Evolutionary conservation across 2,113 vertebrate species (phyloP).

Genomic region (Mesitornis unicolor): DNA sequence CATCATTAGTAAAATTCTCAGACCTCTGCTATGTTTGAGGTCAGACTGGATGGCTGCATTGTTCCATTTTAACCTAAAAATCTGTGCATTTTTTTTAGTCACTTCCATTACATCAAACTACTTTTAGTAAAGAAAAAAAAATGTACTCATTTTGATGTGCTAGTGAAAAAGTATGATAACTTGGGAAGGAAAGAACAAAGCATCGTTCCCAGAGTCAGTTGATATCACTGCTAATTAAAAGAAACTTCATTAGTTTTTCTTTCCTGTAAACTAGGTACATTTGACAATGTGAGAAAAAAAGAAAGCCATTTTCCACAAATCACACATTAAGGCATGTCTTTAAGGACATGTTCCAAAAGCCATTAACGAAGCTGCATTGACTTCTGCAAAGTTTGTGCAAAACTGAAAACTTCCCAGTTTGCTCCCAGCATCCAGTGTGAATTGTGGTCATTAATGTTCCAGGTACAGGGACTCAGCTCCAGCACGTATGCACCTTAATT

Average conservation of each 20-base stretch:
- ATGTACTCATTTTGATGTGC: not conserved
- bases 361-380: not conserved
- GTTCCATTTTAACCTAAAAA: not conserved
- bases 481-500: not conserved
- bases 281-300: not conserved
- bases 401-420: not conserved
- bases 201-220: not conserved
- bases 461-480: not conserved
- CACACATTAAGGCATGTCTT: not conserved
- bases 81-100: not conserved
- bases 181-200: not conserved
- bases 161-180: not conserved
- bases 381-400: not conserved
- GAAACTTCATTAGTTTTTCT: not conserved
- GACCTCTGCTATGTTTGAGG: not conserved
- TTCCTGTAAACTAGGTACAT: not conserved
- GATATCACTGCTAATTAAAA: not conserved
- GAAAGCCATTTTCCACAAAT: not conserved
- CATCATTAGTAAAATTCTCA: not conserved
- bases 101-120: not conserved
- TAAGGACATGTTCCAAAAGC: not conserved
- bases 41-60: not conserved
- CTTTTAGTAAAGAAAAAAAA: not conserved
- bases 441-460: fast-evolving
- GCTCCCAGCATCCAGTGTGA: not conserved